phyloP scores from a whole-genome alignment of 2,888 invertebrate genomes.

The Melangyna quadrimaculata region DNA sequence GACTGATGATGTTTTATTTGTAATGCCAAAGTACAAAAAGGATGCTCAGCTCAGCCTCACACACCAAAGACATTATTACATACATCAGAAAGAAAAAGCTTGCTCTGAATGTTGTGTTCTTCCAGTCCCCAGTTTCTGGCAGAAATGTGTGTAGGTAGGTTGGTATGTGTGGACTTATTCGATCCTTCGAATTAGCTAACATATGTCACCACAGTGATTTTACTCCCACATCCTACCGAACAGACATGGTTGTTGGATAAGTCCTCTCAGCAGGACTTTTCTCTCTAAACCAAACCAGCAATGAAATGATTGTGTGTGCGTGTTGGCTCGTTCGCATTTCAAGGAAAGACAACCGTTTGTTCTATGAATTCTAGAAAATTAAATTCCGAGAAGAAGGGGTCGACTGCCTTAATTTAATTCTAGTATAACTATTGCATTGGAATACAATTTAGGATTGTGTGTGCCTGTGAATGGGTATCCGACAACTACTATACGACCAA shows the following conservation, averaged over 20 bases:
- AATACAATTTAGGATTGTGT: slow-evolving; percentile 43
- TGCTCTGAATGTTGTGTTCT: slow-evolving; percentile 46
- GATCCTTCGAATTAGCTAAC: slow-evolving; percentile 71
- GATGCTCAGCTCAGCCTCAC: slow-evolving; percentile 16
- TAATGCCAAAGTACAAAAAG: slow-evolving; percentile 47
- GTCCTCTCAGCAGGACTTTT: slow-evolving; percentile 62
- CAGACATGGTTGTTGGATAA: slow-evolving; percentile 61
- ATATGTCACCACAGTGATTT: slow-evolving; percentile 72
- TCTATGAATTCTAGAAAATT: slow-evolving; percentile 35
- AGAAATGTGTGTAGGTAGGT: slow-evolving; percentile 14
- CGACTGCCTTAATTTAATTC: slow-evolving; percentile 65
- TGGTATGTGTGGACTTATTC: slow-evolving; percentile 53
- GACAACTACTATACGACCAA: background rate
- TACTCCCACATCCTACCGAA: slow-evolving; percentile 49
- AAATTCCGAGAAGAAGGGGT: background rate
- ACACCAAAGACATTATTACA: slow-evolving; percentile 15
- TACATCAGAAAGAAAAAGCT: slow-evolving; percentile 41
- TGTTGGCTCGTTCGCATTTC: background rate
- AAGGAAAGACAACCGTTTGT: slow-evolving; percentile 46
- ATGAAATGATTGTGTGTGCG: background rate
- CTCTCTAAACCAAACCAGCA: background rate
- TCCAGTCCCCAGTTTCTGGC: background rate
- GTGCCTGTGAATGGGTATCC: too few relatives aligned
- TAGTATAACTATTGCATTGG: slow-evolving; percentile 68
- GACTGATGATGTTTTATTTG: slow-evolving; percentile 68